Percentiles rank a stretch among this genome's conserved stretches.
phyloP scores from a whole-genome alignment of 1,140 invertebrate species.

The Hyles euphorbiae region DNA sequence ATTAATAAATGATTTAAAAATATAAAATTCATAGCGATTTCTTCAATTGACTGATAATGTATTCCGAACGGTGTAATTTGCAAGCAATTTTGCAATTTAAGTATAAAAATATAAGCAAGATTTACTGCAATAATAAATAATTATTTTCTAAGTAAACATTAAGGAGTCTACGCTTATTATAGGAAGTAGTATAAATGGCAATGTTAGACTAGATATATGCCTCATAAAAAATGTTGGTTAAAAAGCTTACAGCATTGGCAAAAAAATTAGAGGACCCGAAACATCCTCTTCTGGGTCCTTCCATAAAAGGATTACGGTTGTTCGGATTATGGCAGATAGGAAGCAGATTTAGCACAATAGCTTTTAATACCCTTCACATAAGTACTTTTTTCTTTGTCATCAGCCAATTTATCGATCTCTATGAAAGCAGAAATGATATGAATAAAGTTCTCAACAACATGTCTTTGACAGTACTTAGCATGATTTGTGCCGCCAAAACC shows the following conservation, averaged over 20 bases:
- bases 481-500: conserved; percentile 35
- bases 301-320: conserved; percentile 44
- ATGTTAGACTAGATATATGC: background rate
- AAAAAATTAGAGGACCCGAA: conserved; percentile 39
- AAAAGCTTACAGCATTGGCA: conserved; percentile 16
- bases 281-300: conserved; percentile 48
- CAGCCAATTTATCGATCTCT: conserved; percentile 43
- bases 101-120: conserved; percentile 9
- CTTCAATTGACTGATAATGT: background rate
- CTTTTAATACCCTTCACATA: conserved; percentile 33
- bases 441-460: conserved; percentile 43
- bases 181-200: background rate
- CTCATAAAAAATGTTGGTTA: conserved; percentile 16
- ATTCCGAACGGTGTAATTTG: conserved; percentile 12
- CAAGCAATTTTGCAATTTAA: conserved; percentile 12
- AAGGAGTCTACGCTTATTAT: background rate
- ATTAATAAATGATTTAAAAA: too few species aligned
- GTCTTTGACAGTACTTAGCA: conserved; percentile 36
- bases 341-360: conserved; percentile 21
- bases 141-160: conserved; percentile 22
- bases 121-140: conserved; percentile 4
- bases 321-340: conserved; percentile 43
- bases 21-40: too few species aligned
- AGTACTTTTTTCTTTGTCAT: conserved; percentile 36
- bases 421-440: conserved; percentile 34